phyloP scores from a whole-genome alignment of 2,888 invertebrate genomes.

The Ormyrus nitidulus region DNA sequence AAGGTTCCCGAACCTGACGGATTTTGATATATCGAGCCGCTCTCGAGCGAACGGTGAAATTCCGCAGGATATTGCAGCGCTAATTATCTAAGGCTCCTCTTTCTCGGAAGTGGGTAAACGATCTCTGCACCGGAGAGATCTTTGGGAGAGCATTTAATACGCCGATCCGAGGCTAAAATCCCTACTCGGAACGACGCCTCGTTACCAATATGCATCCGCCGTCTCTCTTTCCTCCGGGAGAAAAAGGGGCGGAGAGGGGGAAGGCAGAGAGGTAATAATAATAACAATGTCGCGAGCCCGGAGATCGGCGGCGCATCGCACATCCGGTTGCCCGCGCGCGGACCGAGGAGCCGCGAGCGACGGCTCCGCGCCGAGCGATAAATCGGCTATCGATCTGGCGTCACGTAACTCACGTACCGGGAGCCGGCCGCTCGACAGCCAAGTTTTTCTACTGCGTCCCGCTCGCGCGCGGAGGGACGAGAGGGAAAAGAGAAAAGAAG shows the following conservation, averaged over 20 bases:
- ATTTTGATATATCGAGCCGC: conserved; percentile 48
- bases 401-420: conserved; percentile 71
- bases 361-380: conserved; percentile 59
- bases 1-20: conserved; percentile 20
- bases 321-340: conserved; percentile 61
- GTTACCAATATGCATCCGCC: neutral
- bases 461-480: neutral
- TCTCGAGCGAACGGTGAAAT: neutral
- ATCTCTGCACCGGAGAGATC: neutral
- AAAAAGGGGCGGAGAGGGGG: neutral
- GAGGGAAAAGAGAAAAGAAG: conserved; percentile 6
- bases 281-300: conserved; percentile 49
- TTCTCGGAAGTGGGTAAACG: conserved; percentile 22
- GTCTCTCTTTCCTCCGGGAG: too few species aligned
- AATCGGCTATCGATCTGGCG: conserved; percentile 67
- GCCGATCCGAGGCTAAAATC: neutral
- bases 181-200: neutral
- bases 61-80: conserved; percentile 13
- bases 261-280: conserved; percentile 24
- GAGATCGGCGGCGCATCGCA: conserved; percentile 53
- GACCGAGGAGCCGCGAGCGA: conserved; percentile 14
- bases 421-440: conserved; percentile 61
- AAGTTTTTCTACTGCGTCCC: conserved; percentile 56
- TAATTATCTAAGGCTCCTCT: conserved; percentile 22
- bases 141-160: too few species aligned